Evolutionary conservation across 2,888 invertebrate genomes (phyloP).

Genomic region (Drosophila yooni): DNA sequence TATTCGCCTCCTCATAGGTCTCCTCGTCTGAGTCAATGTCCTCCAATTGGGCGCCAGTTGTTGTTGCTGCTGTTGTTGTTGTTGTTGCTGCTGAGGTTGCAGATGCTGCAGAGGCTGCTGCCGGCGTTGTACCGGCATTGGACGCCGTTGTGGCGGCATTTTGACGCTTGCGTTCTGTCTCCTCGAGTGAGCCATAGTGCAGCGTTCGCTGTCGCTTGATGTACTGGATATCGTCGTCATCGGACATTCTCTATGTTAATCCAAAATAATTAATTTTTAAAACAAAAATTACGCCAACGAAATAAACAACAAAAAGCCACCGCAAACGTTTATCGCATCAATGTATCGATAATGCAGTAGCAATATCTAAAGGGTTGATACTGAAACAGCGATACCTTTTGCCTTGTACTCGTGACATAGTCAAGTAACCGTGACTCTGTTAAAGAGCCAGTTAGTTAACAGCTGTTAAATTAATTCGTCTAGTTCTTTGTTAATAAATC

Average conservation of each 20-base stretch:
- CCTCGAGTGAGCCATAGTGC: conserved; percentile 96
- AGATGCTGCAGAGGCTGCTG: conserved; percentile 34
- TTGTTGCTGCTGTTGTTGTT: conserved; percentile 27
- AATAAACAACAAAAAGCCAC: conserved; percentile 73
- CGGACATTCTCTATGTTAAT: conserved; percentile 88
- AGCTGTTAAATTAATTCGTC: not conserved
- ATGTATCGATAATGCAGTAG: conserved; percentile 29
- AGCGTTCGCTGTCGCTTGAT: conserved; percentile 91
- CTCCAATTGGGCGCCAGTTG: conserved; percentile 79
- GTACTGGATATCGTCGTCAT: conserved; percentile 90
- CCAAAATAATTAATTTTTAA: conserved; percentile 73
- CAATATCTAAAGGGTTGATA: conserved; percentile 14
- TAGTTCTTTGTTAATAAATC: not conserved
- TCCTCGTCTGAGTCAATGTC: conserved; percentile 88
- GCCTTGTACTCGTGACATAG: not conserved
- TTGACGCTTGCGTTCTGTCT: conserved; percentile 90
- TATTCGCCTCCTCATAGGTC: conserved; percentile 84
- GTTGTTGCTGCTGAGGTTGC: conserved; percentile 26
- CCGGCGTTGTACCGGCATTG: conserved; percentile 47
- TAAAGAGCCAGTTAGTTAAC: not conserved
- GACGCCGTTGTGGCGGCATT: conserved; percentile 46
- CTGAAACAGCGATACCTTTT: conserved; percentile 3
- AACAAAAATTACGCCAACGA: conserved; percentile 76
- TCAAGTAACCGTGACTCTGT: not conserved
- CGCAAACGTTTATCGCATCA: conserved; percentile 69